Evolutionary conservation across 2,113 vertebrate species (phyloP), one percentile per base, ranked within the genome.

Genomic region (Sminthopsis crassicaudata): DNA sequence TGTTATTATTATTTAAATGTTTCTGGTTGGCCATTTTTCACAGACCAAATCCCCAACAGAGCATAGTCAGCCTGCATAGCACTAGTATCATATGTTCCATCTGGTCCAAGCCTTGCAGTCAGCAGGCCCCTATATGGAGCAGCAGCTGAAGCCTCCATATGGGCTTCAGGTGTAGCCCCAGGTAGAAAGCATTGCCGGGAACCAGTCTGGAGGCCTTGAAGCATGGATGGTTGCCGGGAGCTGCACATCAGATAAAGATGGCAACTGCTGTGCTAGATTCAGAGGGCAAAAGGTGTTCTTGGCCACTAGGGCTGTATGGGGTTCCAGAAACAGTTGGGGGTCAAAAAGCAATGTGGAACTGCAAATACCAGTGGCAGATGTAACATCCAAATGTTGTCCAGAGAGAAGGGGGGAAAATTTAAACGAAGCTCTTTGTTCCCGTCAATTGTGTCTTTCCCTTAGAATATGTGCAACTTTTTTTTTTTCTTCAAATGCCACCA

Each of bases 1-100:
- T 76, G 57, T 95, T 52, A 96, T 97, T 96, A 97, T 97, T 97
- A 97, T 97, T 97, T 96, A 97, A 97, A 97, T 98, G 97, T 96
- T 97, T 97, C 96, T 95, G 93, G 96, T 97, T 95, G 97, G 96
- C 97, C 97, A 95, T 97, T 97, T 95, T 95, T 96, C 0, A 0
- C 97, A 95, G 95, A 93, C 96, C 46, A 3, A 55, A 97, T 93
- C 92, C 97, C 96, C 96, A 88, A 95, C 97, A 93, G 97, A 2
- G 60, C 16, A 2, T 90, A 97, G 96, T 97, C 97, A 97, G 97
- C 96, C 96, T 89, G 96, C 50, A 95, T 46, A 93, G 88, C 95
- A 46, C 96, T 96, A 96, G 97, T 97, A 96, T 46, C 16, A 52
- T 92, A 95, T 93, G 97, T 89, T 96, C 97, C 97, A 97, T 97